Percentiles rank a stretch among this genome's conserved stretches.
phyloP scores from a whole-genome alignment of 2,113 vertebrate genomes.

The Calidris pygmaea region DNA sequence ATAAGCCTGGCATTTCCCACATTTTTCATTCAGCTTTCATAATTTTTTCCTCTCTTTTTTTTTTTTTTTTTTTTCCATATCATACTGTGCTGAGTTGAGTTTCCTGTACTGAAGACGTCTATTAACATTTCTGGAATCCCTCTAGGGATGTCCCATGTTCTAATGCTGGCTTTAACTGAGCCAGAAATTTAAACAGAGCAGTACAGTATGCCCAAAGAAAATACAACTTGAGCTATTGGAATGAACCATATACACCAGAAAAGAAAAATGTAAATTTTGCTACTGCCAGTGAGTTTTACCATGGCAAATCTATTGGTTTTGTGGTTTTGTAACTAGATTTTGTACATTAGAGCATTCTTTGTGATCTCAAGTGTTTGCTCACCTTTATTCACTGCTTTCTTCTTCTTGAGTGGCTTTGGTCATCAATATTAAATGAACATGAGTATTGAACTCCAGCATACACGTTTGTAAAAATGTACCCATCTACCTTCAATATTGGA shows the following conservation, averaged over 20 bases:
- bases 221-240: slow-evolving; percentile 44
- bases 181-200: background rate
- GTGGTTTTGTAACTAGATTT: background rate
- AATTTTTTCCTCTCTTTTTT: background rate
- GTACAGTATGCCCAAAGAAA: slow-evolving; percentile 41
- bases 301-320: background rate
- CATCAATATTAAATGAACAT: slow-evolving; percentile 15
- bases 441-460: background rate
- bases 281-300: background rate
- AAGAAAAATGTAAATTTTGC: slow-evolving; percentile 38
- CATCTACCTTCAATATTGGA: background rate
- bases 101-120: background rate
- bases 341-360: background rate
- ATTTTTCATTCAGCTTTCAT: background rate
- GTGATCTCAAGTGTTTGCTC: background rate
- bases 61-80: background rate
- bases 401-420: background rate
- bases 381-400: background rate
- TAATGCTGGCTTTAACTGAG: background rate
- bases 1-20: background rate
- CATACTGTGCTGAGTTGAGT: background rate
- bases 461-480: background rate
- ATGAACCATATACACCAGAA: slow-evolving; percentile 20
- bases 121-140: slow-evolving; percentile 12
- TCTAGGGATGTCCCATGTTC: background rate